phyloP scores from a whole-genome alignment of 92 coral and sea anemone species.

The Bergia sp. region DNA sequence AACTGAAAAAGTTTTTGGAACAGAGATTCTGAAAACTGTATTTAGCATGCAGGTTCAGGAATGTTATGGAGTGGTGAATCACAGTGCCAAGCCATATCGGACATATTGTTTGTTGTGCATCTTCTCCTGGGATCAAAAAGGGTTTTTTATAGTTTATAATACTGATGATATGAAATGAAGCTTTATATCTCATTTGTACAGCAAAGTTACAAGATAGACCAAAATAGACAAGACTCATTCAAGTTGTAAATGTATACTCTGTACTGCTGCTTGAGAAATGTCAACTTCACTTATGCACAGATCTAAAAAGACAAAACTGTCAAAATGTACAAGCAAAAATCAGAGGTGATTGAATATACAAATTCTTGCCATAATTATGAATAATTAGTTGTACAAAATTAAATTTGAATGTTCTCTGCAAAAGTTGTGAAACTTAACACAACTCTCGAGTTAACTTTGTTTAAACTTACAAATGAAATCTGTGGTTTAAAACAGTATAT shows the following conservation, averaged over 20 bases:
- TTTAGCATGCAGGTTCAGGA: not conserved
- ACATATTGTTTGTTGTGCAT: not conserved
- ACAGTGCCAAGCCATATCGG: not conserved
- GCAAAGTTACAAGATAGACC: not conserved
- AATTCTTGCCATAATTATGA: slow-evolving; percentile 1
- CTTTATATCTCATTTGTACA: not conserved
- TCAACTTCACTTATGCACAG: not conserved
- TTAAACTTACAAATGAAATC: too few relatives aligned
- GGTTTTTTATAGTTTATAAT: not conserved
- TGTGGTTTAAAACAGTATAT: too few relatives aligned
- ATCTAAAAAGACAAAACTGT: not conserved
- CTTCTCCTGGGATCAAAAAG: too few relatives aligned
- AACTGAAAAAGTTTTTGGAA: too few relatives aligned
- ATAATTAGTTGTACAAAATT: not conserved
- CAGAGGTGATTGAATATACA: not conserved
- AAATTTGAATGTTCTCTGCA: not conserved
- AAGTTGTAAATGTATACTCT: not conserved
- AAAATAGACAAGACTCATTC: not conserved
- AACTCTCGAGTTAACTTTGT: not conserved
- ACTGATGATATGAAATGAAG: not conserved
- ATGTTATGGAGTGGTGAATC: not conserved
- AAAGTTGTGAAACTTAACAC: not conserved
- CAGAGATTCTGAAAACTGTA: not conserved
- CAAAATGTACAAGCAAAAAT: not conserved
- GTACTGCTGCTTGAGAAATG: not conserved